A percentile compares a stretch with the other conserved stretches of the same genome.
phyloP scores from a whole-genome alignment of 2,113 vertebrate species.

The Anhinga rufa region DNA sequence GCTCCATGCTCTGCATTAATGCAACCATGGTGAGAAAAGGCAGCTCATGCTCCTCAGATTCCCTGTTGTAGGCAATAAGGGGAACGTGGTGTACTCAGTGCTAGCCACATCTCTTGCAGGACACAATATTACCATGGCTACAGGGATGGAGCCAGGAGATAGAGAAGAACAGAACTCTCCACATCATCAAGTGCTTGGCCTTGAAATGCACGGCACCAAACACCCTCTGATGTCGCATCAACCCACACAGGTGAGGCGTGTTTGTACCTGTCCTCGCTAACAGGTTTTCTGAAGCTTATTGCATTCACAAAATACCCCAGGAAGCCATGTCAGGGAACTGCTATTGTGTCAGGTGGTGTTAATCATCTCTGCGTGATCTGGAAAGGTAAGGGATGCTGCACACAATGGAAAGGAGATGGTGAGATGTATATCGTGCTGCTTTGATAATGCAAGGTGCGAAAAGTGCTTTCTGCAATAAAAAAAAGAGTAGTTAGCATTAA shows the following conservation, averaged over 20 bases:
- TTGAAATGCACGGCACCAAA: rapidly evolving
- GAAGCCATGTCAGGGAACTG: not conserved
- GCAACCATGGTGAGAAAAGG: rapidly evolving
- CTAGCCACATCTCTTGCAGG: not conserved
- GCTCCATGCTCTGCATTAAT: not conserved
- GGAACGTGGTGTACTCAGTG: rapidly evolving
- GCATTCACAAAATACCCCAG: not conserved
- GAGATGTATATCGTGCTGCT: not conserved
- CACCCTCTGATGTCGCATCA: rapidly evolving
- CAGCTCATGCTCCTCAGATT: not conserved
- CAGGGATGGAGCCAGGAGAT: not conserved
- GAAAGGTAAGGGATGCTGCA: not conserved
- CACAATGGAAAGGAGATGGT: not conserved
- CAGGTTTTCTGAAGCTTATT: not conserved
- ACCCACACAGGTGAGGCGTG: not conserved
- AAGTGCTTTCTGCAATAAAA: not conserved
- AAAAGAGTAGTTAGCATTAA: not conserved
- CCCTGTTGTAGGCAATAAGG: not conserved
- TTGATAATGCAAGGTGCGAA: not conserved
- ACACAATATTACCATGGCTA: not conserved
- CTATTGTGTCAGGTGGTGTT: not conserved
- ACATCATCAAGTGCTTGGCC: rapidly evolving
- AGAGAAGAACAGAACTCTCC: not conserved
- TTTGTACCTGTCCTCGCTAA: not conserved
- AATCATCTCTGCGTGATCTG: not conserved